phyloP scores from a whole-genome alignment of 2,113 vertebrate genomes.

The Laticauda colubrina region DNA sequence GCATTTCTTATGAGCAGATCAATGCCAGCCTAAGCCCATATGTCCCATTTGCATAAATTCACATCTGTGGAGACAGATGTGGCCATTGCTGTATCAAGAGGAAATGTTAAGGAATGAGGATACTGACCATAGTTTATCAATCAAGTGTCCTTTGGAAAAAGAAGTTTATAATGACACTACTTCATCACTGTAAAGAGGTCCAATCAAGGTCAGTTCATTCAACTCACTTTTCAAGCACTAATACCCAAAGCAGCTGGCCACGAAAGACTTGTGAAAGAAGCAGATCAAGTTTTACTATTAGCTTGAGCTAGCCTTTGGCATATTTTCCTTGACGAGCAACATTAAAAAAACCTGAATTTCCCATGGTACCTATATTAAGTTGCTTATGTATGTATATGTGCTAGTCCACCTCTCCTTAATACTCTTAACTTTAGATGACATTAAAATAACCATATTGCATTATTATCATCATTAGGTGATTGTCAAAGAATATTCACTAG shows the following conservation, averaged over 20 bases:
- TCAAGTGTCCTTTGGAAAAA: slow-evolving; percentile 14
- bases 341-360: background rate
- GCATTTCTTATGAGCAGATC: slow-evolving; percentile 12
- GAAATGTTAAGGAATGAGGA: slow-evolving; percentile 20
- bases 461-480: background rate
- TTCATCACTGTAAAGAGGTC: slow-evolving; percentile 3
- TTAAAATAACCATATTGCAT: background rate
- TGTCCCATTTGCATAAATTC: slow-evolving; percentile 31
- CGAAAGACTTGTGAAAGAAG: background rate
- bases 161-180: slow-evolving; percentile 4
- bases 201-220: slow-evolving; percentile 12
- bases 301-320: background rate
- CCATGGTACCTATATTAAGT: background rate
- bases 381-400: background rate
- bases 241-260: slow-evolving; percentile 14
- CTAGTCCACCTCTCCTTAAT: background rate
- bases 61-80: slow-evolving; percentile 33
- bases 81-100: slow-evolving; percentile 4
- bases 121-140: slow-evolving; percentile 8
- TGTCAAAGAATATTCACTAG: background rate
- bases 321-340: background rate
- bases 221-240: background rate
- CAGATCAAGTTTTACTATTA: background rate
- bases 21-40: slow-evolving; percentile 30
- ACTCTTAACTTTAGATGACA: background rate